These are phyloP conservation scores for Drosophila meridiana DNA, from an alignment of 2,888 invertebrate genomes.

Conservation along the genomic window DNA sequence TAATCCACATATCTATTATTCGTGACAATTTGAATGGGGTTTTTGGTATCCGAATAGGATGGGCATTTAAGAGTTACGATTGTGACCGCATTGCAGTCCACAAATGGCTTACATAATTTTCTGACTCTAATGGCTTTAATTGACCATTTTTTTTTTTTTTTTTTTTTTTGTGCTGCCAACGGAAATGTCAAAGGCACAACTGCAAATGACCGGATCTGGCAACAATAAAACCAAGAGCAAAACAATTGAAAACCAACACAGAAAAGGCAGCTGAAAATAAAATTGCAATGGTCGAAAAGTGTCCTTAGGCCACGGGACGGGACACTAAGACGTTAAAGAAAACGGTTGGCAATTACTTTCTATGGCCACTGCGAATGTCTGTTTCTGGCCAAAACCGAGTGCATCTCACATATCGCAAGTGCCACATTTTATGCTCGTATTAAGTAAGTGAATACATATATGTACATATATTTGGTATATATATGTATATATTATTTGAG, in stretches of 20 bases:
- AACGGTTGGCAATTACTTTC: slow-evolving; percentile 42
- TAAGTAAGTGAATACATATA: not conserved
- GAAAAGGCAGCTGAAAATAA: slow-evolving; percentile 41
- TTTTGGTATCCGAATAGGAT: not conserved
- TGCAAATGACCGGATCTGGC: slow-evolving; percentile 28
- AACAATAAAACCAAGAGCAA: slow-evolving; percentile 28
- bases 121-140: slow-evolving; percentile 63
- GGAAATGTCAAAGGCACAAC: slow-evolving; percentile 29
- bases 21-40: not conserved
- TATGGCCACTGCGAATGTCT: slow-evolving; percentile 15
- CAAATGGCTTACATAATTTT: slow-evolving; percentile 62
- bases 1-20: not conserved
- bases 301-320: slow-evolving; percentile 39
- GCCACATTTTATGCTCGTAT: slow-evolving; percentile 16
- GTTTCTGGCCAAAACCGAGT: slow-evolving; percentile 15
- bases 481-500: not conserved
- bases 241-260: slow-evolving; percentile 60
- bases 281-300: slow-evolving; percentile 57
- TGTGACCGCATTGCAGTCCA: slow-evolving; percentile 14
- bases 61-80: not conserved
- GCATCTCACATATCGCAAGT: slow-evolving; percentile 8
- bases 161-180: slow-evolving; percentile 11
- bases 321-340: slow-evolving; percentile 32
- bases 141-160: slow-evolving; percentile 34
- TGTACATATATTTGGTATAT: not conserved